Conservation (phyloP, 23 tunicate species). For the Halocynthia roretzi region DNA sequence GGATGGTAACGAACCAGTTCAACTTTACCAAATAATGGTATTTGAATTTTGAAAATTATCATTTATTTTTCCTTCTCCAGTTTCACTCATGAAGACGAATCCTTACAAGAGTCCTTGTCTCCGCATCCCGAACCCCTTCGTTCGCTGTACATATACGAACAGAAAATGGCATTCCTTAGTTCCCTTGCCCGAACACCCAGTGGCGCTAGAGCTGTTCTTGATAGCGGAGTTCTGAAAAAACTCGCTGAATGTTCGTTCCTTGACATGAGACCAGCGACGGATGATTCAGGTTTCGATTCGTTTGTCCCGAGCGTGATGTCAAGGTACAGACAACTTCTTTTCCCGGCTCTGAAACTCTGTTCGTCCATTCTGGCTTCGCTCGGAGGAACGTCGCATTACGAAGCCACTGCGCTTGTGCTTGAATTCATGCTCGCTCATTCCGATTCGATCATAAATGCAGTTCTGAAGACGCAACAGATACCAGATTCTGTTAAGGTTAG, state of each 20-base stretch:
- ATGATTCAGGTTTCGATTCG: constrained; percentile 29
- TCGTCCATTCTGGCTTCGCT: constrained; percentile 48
- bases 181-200: constrained; percentile 59
- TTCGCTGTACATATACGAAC: constrained; percentile 77
- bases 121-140: constrained; percentile 45
- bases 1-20: too few relatives aligned
- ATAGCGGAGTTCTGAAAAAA: constrained; percentile 56
- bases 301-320: constrained; percentile 23
- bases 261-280: constrained; percentile 42
- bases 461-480: constrained; percentile 23
- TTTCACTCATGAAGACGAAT: constrained; percentile 51
- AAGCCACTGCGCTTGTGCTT: constrained; percentile 48
- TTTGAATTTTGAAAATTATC: background rate
- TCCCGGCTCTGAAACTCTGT: constrained; percentile 69
- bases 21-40: too few relatives aligned
- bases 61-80: constrained; percentile 23
- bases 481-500: constrained; percentile 19
- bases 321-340: constrained; percentile 71
- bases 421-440: constrained; percentile 72
- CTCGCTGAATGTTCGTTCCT: constrained; percentile 62
- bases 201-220: constrained; percentile 82
- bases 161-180: constrained; percentile 87
- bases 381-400: constrained; percentile 69
- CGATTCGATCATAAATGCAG: constrained; percentile 41
- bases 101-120: constrained; percentile 41